Evolutionary conservation across 2,888 invertebrate species (phyloP).

Genomic region (Erebia palarica): DNA sequence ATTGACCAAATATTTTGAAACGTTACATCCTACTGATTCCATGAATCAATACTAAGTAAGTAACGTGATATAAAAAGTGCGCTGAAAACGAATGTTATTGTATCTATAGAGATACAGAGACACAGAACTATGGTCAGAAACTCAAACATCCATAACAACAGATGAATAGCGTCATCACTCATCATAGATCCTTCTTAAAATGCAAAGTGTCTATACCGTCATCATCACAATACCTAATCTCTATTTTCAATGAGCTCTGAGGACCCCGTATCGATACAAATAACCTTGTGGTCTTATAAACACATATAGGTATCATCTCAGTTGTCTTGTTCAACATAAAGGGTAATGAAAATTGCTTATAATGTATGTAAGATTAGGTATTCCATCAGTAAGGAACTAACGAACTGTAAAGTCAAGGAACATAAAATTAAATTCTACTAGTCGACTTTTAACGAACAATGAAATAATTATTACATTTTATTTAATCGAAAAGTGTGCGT

Average conservation of each 20-base stretch:
- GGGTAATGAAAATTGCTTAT: neutral
- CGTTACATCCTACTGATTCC: neutral
- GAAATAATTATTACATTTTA: too few species aligned
- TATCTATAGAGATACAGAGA: too few species aligned
- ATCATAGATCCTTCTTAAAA: neutral
- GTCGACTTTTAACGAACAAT: too few species aligned
- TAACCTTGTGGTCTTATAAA: constrained; percentile 15
- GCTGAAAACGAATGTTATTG: too few species aligned
- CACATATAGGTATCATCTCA: constrained; percentile 11
- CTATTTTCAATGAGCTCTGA: constrained; percentile 8
- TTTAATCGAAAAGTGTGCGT: neutral
- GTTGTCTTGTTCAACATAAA: constrained; percentile 3
- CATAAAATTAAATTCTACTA: too few species aligned
- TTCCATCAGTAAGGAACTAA: neutral
- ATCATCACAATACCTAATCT: constrained; percentile 17
- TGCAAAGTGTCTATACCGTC: constrained; percentile 18
- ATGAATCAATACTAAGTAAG: neutral
- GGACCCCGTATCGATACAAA: constrained; percentile 25
- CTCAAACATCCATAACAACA: neutral
- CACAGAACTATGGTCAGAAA: neutral
- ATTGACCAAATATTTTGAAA: constrained; percentile 1
- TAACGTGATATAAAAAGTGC: too few species aligned
- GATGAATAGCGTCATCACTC: neutral
- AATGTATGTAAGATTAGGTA: neutral
- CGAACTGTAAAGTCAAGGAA: neutral